Base-by-base conservation (phyloP, 2,113 vertebrate species). In the Carassius gibelio region DNA sequence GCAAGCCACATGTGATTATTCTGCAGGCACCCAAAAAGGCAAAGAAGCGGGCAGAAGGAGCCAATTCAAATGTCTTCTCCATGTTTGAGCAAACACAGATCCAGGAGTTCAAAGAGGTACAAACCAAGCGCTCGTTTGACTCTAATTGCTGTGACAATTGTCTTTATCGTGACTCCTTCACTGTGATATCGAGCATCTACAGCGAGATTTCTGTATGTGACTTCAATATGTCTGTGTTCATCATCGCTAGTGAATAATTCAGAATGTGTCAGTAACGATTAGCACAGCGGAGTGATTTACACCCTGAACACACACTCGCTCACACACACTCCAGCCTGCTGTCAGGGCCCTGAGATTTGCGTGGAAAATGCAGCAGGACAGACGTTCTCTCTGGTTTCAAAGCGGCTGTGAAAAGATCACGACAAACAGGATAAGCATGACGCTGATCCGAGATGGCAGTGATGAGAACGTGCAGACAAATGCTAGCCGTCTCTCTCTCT, bases 51-150 rank as follows among this genome's bases (percentile, higher is more conserved):
- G 34, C 92, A 0, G 96, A 97, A 71, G 96, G 96, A 6, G 96
- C 94, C 83, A 95, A 96, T 91, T 97, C 97, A 93, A 98, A 98
- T 0, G 96, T 98, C 76, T 97, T 96, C 93, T 97, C 97, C 90
- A 97, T 98, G 96, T 98, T 98, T 0, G 97, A 98, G 86, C 97
- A 98, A 92, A 93, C 96, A 36, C 97, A 98, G 93, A 98, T 98
- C 93, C 97, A 98, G 92, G 97, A 98, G 90, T 98, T 98, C 89
- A 98, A 98, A 91, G 97, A 98, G 94, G 97, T 98, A 86, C 48
- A 62, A n/a, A 19, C 21, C 52, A 2, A n/a, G 34, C 2, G 2
- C 83, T 94, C 75, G 14, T 76, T 61, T 68, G 66, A 75, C 64
- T 52, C 76, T 81, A 64, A 45, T 84, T 48, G 50, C 50, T 52